Evolutionary conservation across 2,113 vertebrate species (phyloP).

Genomic region (Pachycephala philippinensis): DNA sequence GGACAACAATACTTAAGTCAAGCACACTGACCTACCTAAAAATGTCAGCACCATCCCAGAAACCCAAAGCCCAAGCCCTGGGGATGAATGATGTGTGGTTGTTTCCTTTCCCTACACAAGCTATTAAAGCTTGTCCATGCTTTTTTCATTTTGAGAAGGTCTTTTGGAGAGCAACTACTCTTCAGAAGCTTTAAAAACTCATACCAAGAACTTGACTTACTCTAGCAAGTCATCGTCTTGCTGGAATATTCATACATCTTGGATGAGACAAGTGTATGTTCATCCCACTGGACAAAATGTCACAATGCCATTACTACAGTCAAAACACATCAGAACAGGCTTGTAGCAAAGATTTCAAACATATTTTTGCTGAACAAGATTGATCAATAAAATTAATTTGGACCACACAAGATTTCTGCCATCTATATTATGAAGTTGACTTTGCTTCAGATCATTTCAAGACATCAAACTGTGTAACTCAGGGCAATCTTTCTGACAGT

Average conservation of each 20-base stretch:
- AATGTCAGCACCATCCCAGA: background rate
- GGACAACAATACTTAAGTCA: background rate
- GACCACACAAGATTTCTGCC: background rate
- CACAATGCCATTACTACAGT: background rate
- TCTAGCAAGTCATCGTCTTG: background rate
- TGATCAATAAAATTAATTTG: background rate
- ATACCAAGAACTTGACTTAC: background rate
- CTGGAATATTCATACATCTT: background rate
- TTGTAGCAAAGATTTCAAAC: background rate
- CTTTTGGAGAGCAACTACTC: background rate
- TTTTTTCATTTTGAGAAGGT: background rate
- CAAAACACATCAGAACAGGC: background rate
- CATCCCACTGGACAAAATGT: background rate
- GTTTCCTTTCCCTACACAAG: background rate
- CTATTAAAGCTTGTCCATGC: background rate
- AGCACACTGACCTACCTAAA: background rate
- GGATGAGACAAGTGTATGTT: background rate
- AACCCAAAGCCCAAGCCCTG: background rate
- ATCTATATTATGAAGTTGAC: background rate
- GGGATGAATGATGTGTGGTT: background rate
- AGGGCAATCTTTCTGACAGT: background rate
- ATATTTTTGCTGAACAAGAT: background rate
- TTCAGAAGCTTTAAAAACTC: background rate
- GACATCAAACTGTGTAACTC: background rate
- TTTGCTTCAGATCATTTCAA: background rate